These are phyloP conservation scores for Sinosuthora webbiana DNA, from an alignment of 2,113 vertebrate species.

Conservation along the genomic window DNA sequence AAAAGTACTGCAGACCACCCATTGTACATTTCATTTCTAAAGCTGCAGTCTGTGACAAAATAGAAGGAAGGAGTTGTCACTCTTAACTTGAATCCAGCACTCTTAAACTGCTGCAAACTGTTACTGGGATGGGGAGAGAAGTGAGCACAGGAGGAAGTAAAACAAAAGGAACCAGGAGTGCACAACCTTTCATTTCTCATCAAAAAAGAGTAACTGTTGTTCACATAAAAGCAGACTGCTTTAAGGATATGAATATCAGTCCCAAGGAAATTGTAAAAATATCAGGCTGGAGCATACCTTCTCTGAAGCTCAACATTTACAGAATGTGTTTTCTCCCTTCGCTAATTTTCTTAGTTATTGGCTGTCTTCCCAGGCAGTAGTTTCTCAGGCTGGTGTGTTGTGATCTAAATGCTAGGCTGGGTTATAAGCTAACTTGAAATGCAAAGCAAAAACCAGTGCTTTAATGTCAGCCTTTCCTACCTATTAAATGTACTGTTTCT, in stretches of 20 bases:
- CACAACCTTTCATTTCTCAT: conserved; percentile 11
- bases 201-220: conserved; percentile 13
- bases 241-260: conserved; percentile 38
- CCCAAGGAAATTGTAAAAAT: conserved; percentile 17
- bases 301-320: conserved; percentile 31
- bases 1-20: not conserved
- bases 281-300: not conserved
- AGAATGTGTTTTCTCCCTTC: conserved; percentile 25
- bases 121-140: not conserved
- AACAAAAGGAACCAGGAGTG: not conserved
- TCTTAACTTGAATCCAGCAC: not conserved
- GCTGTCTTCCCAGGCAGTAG: conserved; percentile 39
- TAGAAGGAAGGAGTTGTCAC: not conserved
- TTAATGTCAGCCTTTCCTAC: not conserved
- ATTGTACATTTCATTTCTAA: not conserved
- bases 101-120: not conserved
- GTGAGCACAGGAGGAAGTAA: not conserved
- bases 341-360: conserved; percentile 54
- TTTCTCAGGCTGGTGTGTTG: not conserved
- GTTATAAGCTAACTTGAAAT: not conserved
- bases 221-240: not conserved
- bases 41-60: not conserved
- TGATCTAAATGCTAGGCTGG: not conserved
- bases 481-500: not conserved
- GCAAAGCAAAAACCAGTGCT: not conserved